phyloP scores from a whole-genome alignment of 2,888 invertebrate genomes.

The Gastrophysa polygoni region DNA sequence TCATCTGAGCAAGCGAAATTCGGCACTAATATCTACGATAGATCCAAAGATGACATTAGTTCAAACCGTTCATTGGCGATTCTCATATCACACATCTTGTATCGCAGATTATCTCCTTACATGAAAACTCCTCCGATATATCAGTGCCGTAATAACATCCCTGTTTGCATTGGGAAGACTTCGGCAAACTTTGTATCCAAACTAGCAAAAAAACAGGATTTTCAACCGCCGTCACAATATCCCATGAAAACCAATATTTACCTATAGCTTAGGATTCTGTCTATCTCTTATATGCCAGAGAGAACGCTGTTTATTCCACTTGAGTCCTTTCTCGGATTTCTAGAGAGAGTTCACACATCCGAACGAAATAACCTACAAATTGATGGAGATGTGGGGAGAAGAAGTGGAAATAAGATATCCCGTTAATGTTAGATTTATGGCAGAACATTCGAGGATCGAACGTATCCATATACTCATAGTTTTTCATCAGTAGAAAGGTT shows the following conservation, averaged over 20 bases:
- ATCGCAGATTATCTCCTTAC: background rate
- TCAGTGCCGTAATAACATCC: background rate
- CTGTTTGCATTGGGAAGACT: background rate
- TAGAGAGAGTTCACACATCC: constrained; percentile 22
- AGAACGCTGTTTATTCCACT: constrained; percentile 44
- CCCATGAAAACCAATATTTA: constrained; percentile 52
- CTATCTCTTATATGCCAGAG: constrained; percentile 44
- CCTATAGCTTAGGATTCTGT: constrained; percentile 48
- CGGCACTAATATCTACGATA: too few species aligned
- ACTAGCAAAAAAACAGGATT: constrained; percentile 42
- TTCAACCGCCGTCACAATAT: constrained; percentile 46
- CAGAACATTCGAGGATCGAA: constrained; percentile 1
- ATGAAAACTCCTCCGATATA: background rate
- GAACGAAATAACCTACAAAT: constrained; percentile 16
- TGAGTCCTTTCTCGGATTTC: constrained; percentile 37
- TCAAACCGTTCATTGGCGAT: too few species aligned
- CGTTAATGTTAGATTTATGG: constrained; percentile 23
- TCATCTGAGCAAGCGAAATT: too few species aligned
- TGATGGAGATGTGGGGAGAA: constrained; percentile 12
- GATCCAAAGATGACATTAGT: too few species aligned
- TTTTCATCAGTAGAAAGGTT: too few species aligned
- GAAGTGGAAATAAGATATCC: constrained; percentile 16
- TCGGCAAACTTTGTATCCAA: constrained; percentile 30
- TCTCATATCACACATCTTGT: background rate
- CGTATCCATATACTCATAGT: background rate